Evolutionary conservation across 30 jellyfish, hydroid and myxozoan species (phyloP).

Genomic region (Hydractinia symbiolongicarpus): DNA sequence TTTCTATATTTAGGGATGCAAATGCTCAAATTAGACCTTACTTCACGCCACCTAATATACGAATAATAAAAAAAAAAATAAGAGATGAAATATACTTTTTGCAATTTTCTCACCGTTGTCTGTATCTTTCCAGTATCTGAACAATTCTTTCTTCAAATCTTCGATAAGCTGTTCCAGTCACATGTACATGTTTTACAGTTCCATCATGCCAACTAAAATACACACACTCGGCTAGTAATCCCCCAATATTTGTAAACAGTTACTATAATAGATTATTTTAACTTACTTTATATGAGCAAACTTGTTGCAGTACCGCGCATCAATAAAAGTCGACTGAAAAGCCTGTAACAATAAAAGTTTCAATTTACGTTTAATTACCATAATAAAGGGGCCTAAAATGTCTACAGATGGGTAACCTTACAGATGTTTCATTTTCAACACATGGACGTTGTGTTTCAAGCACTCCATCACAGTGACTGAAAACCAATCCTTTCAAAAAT

Average conservation of each 20-base stretch:
- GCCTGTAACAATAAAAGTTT: conserved; percentile 24
- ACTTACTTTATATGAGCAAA: conserved; percentile 85
- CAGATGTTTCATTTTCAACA: neutral
- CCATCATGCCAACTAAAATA: conserved; percentile 86
- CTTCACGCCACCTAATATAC: neutral
- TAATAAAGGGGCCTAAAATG: too few species aligned
- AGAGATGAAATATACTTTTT: neutral
- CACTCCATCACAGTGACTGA: conserved; percentile 85
- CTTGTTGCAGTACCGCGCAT: conserved; percentile 66
- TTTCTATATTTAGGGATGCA: neutral
- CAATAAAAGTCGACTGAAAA: conserved; percentile 45
- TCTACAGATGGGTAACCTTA: too few species aligned
- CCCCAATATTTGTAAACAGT: too few species aligned
- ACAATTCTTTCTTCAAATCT: conserved; percentile 56
- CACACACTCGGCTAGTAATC: neutral
- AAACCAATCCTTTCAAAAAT: conserved; percentile 55
- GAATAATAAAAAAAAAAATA: neutral
- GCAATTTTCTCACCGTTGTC: conserved; percentile 42
- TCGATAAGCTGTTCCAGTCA: conserved; percentile 77
- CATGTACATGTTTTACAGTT: conserved; percentile 80
- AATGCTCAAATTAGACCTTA: neutral
- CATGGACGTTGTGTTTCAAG: conserved; percentile 35
- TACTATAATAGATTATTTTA: too few species aligned
- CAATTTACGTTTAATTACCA: neutral
- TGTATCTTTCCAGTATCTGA: conserved; percentile 54